Evolutionary conservation across 2,113 vertebrate species (phyloP).

Genomic region (Xyliphius kryptos): DNA sequence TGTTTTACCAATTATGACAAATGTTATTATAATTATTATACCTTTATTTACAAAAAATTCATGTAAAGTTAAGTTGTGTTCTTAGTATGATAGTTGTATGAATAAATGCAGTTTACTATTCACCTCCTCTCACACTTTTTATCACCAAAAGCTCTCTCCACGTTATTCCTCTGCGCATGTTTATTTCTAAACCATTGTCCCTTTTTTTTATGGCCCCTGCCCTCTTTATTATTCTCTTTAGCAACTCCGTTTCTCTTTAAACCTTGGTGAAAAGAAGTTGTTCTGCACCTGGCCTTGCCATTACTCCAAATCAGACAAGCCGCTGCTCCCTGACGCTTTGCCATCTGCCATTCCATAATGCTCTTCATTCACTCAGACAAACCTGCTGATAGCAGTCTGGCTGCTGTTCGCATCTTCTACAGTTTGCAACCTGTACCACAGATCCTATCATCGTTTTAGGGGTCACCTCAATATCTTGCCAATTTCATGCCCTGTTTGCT

Average conservation of each 20-base stretch:
- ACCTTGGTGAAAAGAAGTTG: slow-evolving; percentile 24
- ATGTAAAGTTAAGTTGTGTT: too few species aligned
- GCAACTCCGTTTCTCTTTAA: slow-evolving; percentile 20
- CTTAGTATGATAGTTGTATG: too few species aligned
- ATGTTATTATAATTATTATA: too few species aligned
- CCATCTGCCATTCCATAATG: slow-evolving; percentile 33
- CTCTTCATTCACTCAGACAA: slow-evolving; percentile 28
- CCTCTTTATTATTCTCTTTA: slow-evolving; percentile 6
- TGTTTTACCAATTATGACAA: too few species aligned
- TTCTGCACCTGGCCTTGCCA: slow-evolving; percentile 31
- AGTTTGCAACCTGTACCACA: slow-evolving; percentile 10
- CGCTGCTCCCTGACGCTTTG: slow-evolving; percentile 26
- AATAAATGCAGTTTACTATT: too few species aligned
- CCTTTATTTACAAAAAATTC: too few species aligned
- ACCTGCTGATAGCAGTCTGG: slow-evolving; percentile 18
- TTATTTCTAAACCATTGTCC: not conserved
- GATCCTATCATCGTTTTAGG: slow-evolving; percentile 11
- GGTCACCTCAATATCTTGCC: slow-evolving; percentile 20
- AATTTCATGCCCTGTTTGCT: slow-evolving; percentile 23
- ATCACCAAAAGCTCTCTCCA: not conserved
- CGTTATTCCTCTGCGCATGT: not conserved
- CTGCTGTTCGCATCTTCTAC: slow-evolving; percentile 12
- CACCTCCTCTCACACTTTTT: too few species aligned
- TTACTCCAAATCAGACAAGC: slow-evolving; percentile 33
- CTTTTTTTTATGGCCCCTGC: not conserved